phyloP scores from a whole-genome alignment of 2,888 invertebrate genomes.

The Callyntrura guangdongensis region DNA sequence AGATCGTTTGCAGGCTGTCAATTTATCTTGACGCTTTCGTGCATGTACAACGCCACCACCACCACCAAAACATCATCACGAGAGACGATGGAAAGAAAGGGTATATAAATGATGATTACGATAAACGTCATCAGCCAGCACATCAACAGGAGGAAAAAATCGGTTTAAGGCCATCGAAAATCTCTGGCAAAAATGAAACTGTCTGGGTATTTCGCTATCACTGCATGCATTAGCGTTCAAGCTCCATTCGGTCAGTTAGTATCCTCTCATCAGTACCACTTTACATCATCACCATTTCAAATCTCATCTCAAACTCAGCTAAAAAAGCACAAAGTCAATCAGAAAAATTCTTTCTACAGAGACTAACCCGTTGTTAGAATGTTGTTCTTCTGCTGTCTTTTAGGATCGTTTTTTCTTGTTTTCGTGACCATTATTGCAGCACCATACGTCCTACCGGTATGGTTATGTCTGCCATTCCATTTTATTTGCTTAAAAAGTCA shows the following conservation, averaged over 20 bases:
- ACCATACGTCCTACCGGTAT: not conserved
- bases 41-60: constrained; percentile 66
- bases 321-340: constrained; percentile 3
- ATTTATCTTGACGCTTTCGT: constrained; percentile 77
- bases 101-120: not conserved
- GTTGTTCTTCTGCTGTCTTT: not conserved
- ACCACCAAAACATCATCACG: constrained; percentile 70
- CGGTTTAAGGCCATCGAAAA: constrained; percentile 25
- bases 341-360: constrained; percentile 9
- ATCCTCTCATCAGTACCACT: constrained; percentile 3
- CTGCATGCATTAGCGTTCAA: too few species aligned
- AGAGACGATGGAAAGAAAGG: constrained; percentile 31
- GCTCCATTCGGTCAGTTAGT: constrained; percentile 1
- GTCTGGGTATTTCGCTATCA: not conserved
- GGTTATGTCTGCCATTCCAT: not conserved
- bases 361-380: constrained; percentile 6
- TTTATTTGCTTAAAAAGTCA: constrained; percentile 37
- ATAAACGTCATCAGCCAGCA: not conserved
- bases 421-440: constrained; percentile 2
- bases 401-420: not conserved
- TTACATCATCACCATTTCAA: not conserved
- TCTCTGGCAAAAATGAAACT: not conserved
- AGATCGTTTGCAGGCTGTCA: constrained; percentile 78
- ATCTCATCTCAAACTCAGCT: not conserved
- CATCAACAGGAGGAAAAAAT: constrained; percentile 10